These are phyloP conservation scores for Falco berigora DNA, from an alignment of 2,797 vertebrate genomes.

Conservation along the genomic window DNA sequence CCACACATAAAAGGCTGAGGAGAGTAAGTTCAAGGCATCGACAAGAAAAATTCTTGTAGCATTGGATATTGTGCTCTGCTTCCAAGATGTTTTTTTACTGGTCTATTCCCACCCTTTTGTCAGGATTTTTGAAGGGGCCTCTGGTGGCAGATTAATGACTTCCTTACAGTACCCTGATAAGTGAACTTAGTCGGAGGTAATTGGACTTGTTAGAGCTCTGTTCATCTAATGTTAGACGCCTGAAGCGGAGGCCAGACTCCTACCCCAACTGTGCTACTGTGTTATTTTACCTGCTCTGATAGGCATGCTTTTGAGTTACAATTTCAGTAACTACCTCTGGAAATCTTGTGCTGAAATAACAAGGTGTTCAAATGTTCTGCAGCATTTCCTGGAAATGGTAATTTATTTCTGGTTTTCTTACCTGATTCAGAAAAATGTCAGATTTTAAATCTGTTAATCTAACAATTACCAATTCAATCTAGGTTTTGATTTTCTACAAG, in stretches of 20 bases:
- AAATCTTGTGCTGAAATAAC: not conserved
- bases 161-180: not conserved
- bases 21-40: not conserved
- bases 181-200: not conserved
- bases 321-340: not conserved
- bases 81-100: not conserved
- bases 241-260: not conserved
- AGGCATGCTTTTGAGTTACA: not conserved
- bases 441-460: not conserved
- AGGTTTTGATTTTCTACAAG: not conserved
- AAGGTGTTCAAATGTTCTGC: not conserved
- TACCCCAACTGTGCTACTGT: not conserved
- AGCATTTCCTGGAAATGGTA: not conserved
- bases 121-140: not conserved
- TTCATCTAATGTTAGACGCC: not conserved
- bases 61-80: not conserved
- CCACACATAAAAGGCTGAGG: not conserved
- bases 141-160: not conserved
- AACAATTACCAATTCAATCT: not conserved
- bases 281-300: not conserved
- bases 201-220: not conserved
- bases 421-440: not conserved
- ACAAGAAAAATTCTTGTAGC: not conserved
- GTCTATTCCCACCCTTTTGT: not conserved
- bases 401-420: not conserved